These are phyloP conservation scores for Megalonaias nervosa DNA, from an alignment of 1,140 invertebrate species.

Conservation along the genomic window DNA sequence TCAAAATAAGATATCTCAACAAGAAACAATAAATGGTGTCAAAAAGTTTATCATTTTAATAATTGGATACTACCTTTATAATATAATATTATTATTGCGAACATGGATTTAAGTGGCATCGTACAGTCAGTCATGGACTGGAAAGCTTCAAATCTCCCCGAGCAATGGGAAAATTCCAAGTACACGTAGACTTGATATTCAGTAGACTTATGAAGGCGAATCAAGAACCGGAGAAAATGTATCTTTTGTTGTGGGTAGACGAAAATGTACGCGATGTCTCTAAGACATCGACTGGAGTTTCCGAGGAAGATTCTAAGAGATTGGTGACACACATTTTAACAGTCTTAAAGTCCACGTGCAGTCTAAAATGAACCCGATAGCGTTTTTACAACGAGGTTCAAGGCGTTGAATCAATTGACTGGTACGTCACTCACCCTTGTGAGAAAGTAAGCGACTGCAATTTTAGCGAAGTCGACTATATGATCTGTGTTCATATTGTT, in stretches of 20 bases:
- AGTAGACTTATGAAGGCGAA: too few relatives aligned
- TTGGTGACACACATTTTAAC: neutral
- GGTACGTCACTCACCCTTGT: neutral
- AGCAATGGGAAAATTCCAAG: too few relatives aligned
- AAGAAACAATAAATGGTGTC: too few relatives aligned
- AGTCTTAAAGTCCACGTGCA: neutral
- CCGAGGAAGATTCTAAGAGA: constrained; percentile 1
- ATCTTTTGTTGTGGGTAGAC: constrained; percentile 6
- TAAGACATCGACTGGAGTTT: neutral
- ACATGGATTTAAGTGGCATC: too few relatives aligned
- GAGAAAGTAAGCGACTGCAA: neutral
- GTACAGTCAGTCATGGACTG: too few relatives aligned
- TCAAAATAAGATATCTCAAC: too few relatives aligned
- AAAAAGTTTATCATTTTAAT: too few relatives aligned
- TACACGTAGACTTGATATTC: too few relatives aligned
- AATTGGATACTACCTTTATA: too few relatives aligned
- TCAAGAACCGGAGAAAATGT: neutral
- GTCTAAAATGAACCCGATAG: constrained; percentile 10
- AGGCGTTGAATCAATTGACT: neutral
- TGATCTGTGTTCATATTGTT: constrained; percentile 6
- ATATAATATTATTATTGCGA: too few relatives aligned
- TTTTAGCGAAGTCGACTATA: constrained; percentile 1
- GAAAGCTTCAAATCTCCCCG: too few relatives aligned
- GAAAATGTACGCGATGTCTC: neutral
- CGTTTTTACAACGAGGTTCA: constrained; percentile 10